These are phyloP conservation scores for Mythimna vitellina DNA, from an alignment of 2,888 invertebrate genomes.

Conservation along the genomic window DNA sequence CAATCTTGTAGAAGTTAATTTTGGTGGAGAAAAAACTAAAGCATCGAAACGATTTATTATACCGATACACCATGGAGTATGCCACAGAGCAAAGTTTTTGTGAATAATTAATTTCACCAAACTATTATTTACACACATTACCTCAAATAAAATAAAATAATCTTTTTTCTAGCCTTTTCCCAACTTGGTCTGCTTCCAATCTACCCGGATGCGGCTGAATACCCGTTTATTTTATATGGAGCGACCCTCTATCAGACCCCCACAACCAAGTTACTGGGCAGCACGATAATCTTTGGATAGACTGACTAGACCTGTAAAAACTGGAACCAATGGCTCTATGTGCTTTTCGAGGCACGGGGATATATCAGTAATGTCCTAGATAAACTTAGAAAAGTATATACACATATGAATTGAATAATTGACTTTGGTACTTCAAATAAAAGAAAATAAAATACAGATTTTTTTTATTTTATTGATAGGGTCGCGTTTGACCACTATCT, in stretches of 20 bases:
- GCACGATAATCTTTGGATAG: not conserved
- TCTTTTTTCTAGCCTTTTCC: not conserved
- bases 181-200: not conserved
- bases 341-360: no score
- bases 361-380: no score
- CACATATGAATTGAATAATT: no score
- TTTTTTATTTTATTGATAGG: no score
- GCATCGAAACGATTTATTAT: conserved; percentile 28
- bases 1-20: conserved; percentile 38
- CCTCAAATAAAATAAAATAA: no score
- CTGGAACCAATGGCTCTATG: not conserved
- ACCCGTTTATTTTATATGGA: not conserved
- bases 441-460: not conserved
- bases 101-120: not conserved
- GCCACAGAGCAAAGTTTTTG: not conserved
- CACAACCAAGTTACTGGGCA: not conserved
- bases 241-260: not conserved
- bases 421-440: no score
- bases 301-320: not conserved
- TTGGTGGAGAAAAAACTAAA: conserved; percentile 12
- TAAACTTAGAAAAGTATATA: no score
- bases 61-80: not conserved
- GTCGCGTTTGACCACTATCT: no score
- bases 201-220: not conserved
- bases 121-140: no score